Conservation (phyloP, 2,113 vertebrate species). For the Prietella phreatophila region DNA sequence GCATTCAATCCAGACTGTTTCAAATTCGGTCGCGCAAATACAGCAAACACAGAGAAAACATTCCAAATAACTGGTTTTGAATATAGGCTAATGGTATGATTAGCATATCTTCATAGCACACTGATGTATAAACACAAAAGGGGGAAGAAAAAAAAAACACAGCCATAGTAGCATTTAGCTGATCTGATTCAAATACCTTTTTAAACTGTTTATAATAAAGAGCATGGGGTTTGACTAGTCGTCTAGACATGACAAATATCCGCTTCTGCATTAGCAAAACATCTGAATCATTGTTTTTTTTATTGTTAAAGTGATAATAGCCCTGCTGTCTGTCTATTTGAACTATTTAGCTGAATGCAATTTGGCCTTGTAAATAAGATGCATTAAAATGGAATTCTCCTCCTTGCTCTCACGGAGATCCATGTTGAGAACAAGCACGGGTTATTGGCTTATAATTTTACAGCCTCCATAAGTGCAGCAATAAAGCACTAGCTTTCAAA, state of each 20-base stretch:
- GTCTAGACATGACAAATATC: conserved; percentile 24
- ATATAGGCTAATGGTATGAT: conserved; percentile 18
- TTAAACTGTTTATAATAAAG: conserved; percentile 20
- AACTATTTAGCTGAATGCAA: conserved; percentile 7
- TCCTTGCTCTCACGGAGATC: background rate
- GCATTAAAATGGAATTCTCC: conserved; percentile 35
- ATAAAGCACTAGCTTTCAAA: conserved; percentile 18
- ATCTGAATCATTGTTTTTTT: background rate
- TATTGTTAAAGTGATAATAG: background rate
- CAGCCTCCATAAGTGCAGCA: background rate
- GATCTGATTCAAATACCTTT: conserved; percentile 2
- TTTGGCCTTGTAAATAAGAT: conserved; percentile 20
- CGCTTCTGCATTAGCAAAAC: background rate
- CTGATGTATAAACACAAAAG: background rate
- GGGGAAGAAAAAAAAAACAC: background rate
- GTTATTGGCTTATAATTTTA: conserved; percentile 30
- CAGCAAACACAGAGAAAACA: conserved; percentile 21
- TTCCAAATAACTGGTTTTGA: background rate
- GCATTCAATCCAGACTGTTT: conserved; percentile 11
- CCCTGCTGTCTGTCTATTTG: background rate
- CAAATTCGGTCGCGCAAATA: background rate
- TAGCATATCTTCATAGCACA: background rate
- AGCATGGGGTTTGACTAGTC: background rate
- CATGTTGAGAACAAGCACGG: background rate
- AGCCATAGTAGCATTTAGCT: background rate